Percentiles rank a stretch among this genome's conserved stretches.
Conservation (phyloP, 2,113 vertebrate genomes). For the Centropristis striata region DNA sequence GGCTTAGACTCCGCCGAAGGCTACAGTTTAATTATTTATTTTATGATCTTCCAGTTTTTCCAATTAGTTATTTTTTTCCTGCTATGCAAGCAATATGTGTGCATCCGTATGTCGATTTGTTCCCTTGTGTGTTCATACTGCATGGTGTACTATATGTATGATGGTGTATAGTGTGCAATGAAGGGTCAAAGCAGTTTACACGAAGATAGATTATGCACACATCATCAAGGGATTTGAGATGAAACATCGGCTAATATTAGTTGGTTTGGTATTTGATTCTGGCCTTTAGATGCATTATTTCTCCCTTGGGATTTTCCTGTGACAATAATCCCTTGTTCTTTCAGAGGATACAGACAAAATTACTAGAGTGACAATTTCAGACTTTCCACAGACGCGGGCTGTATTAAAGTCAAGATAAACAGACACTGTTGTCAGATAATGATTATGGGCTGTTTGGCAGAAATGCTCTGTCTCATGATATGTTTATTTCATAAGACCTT, state of each 20-base stretch:
- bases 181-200: constrained; percentile 15
- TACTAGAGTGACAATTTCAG: constrained; percentile 39
- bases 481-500: constrained; percentile 24
- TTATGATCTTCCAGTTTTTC: not conserved
- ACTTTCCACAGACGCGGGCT: not conserved
- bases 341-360: constrained; percentile 47
- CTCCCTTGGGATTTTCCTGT: constrained; percentile 40
- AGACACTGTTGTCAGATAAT: constrained; percentile 9
- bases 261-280: constrained; percentile 42
- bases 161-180: not conserved
- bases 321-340: constrained; percentile 51
- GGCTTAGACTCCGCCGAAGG: not conserved
- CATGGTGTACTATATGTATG: not conserved
- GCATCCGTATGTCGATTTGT: not conserved
- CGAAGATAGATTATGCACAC: not conserved
- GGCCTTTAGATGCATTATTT: constrained; percentile 40
- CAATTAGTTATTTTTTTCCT: not conserved
- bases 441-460: constrained; percentile 15
- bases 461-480: constrained; percentile 16
- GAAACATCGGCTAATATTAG: constrained; percentile 59
- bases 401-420: constrained; percentile 43
- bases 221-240: constrained; percentile 44
- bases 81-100: not conserved
- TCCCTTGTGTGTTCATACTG: not conserved
- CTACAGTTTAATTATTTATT: not conserved